phyloP scores from a whole-genome alignment of 2,113 vertebrate genomes.

The Nycticebus coucang region DNA sequence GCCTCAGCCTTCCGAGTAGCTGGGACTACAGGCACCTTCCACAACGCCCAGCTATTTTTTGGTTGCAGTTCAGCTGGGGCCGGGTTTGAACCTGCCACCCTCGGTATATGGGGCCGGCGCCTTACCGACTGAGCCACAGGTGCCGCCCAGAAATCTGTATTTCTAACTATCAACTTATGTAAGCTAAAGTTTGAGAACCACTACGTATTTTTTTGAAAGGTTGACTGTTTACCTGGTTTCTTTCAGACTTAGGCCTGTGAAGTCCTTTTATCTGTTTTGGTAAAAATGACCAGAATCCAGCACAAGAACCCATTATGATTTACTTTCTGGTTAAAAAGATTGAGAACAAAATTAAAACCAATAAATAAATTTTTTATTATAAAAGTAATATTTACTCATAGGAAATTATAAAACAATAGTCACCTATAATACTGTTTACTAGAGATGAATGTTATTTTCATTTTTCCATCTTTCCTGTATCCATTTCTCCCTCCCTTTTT shows the following conservation, averaged over 20 bases:
- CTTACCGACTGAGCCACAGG: no score
- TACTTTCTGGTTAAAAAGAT: slow-evolving; percentile 40
- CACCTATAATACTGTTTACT: not conserved
- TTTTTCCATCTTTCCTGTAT: slow-evolving; percentile 16
- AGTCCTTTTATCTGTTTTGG: slow-evolving; percentile 44
- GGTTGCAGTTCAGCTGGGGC: no score
- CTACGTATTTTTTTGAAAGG: not conserved
- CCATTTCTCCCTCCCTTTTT: not conserved
- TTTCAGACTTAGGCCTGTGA: slow-evolving; percentile 6
- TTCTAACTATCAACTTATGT: not conserved
- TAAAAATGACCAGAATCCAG: slow-evolving; percentile 42
- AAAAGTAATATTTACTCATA: not conserved
- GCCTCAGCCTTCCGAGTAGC: no score
- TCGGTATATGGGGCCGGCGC: no score
- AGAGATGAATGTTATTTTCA: slow-evolving; percentile 1
- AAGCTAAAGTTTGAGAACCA: slow-evolving; percentile 15
- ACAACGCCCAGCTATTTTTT: no score
- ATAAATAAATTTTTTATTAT: not conserved
- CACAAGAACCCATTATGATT: slow-evolving; percentile 25
- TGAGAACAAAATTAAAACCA: slow-evolving; percentile 10
- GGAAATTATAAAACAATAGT: slow-evolving; percentile 1
- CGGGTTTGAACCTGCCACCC: no score
- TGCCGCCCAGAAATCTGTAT: not conserved
- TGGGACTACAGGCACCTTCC: no score
- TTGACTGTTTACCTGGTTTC: slow-evolving; percentile 19